Conservation (phyloP, 2,797 vertebrate genomes). For the Sebastes matsubarae region DNA sequence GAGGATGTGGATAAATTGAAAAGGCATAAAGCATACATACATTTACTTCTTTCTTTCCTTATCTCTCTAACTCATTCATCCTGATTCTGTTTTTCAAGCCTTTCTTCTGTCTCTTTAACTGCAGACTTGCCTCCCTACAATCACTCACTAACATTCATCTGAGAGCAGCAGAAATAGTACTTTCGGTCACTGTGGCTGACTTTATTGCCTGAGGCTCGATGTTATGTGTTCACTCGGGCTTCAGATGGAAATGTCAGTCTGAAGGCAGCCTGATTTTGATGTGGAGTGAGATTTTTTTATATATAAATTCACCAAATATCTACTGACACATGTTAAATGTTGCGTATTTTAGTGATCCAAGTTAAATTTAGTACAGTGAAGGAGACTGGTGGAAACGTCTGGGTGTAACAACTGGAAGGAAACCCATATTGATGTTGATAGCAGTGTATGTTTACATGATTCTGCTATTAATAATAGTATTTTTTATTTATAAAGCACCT, state of each 20-base stretch:
- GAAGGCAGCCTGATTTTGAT: neutral
- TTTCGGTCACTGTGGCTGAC: constrained; percentile 6
- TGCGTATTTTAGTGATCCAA: neutral
- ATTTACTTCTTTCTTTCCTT: neutral
- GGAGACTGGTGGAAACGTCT: neutral
- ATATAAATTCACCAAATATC: neutral
- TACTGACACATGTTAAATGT: neutral
- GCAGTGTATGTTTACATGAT: neutral
- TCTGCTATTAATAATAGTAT: no score
- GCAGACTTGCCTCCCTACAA: neutral
- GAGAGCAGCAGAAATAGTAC: constrained; percentile 2
- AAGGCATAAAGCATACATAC: neutral
- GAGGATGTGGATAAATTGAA: neutral
- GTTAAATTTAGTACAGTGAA: neutral
- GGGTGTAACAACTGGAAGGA: neutral
- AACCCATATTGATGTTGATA: neutral
- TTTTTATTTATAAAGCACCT: no score
- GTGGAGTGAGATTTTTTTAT: neutral
- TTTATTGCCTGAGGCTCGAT: constrained; percentile 12
- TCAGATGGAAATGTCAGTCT: neutral
- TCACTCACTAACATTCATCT: neutral
- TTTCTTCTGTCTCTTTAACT: neutral
- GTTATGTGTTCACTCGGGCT: neutral
- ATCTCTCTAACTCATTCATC: neutral
- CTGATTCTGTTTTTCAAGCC: neutral